Percentiles rank a stretch among this genome's conserved stretches.
phyloP scores from a whole-genome alignment of 2,113 vertebrate species.

The Oncorhynchus keta region DNA sequence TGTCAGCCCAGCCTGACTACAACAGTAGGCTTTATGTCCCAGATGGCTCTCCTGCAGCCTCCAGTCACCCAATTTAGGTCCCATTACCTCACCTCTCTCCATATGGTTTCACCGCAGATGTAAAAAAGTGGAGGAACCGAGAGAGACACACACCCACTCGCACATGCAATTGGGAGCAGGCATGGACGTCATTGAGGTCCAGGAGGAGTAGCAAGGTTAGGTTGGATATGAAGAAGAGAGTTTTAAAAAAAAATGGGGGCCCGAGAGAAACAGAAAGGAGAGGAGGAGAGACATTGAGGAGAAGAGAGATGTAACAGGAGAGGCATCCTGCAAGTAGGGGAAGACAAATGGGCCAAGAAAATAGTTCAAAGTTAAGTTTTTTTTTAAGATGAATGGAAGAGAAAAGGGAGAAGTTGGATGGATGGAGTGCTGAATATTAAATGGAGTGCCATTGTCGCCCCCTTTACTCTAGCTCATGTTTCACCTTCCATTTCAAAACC shows the following conservation, averaged over 20 bases:
- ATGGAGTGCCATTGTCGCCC: no score
- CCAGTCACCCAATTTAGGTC: background rate
- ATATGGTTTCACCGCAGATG: conserved; percentile 7
- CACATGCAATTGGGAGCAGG: background rate
- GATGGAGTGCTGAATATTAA: no score
- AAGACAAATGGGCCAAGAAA: no score
- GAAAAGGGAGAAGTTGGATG: no score
- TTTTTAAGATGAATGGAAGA: no score
- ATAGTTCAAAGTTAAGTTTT: no score
- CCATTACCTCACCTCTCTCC: conserved; percentile 5
- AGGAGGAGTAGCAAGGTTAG: background rate
- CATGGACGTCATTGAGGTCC: background rate
- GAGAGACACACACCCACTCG: background rate
- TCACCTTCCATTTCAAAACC: background rate
- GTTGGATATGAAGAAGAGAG: background rate
- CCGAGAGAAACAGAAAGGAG: no score
- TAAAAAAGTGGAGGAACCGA: background rate
- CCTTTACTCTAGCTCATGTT: background rate
- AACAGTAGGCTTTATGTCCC: background rate
- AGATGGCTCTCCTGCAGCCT: background rate
- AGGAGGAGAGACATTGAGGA: no score
- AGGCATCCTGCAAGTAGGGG: no score
- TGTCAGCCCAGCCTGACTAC: no score
- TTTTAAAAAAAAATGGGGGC: no score
- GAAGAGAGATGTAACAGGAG: no score